phyloP scores from a whole-genome alignment of 2,888 invertebrate species.

The Linnaemya tessellans region DNA sequence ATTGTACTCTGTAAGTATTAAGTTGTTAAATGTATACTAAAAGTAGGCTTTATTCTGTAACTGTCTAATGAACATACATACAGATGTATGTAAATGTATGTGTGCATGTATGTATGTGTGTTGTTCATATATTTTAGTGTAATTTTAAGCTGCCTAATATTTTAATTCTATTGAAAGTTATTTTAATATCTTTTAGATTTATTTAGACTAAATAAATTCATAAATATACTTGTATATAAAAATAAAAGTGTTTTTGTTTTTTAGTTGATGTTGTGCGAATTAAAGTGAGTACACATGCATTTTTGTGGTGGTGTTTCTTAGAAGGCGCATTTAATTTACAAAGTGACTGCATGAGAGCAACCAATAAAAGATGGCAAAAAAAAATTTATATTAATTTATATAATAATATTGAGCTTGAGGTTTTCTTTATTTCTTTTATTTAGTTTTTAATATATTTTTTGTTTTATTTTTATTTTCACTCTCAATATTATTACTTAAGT shows the following conservation, averaged over 20 bases:
- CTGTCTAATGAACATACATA: background rate
- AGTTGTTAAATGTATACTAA: slow-evolving; percentile 54
- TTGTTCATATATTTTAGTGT: slow-evolving; percentile 36
- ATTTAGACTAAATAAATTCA: slow-evolving; percentile 57
- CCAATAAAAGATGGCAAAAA: no score
- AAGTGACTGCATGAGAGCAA: no score
- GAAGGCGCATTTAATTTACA: no score
- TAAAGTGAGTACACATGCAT: background rate
- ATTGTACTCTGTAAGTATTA: slow-evolving; percentile 24
- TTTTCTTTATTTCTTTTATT: no score
- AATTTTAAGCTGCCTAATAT: slow-evolving; percentile 69
- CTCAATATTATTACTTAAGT: no score
- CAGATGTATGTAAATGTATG: background rate
- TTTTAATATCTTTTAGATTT: slow-evolving; percentile 67
- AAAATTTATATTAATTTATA: no score
- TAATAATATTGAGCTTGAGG: no score
- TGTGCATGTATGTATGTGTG: slow-evolving; percentile 1
- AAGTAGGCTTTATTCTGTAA: slow-evolving; percentile 27
- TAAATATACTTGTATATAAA: slow-evolving; percentile 70
- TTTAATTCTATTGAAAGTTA: slow-evolving; percentile 70
- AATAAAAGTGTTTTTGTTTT: background rate
- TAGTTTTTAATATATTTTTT: no score
- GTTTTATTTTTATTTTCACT: no score
- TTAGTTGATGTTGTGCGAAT: background rate
- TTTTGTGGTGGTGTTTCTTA: background rate